phyloP scores from a whole-genome alignment of 2,113 vertebrate genomes.

The Globicephala melas region DNA sequence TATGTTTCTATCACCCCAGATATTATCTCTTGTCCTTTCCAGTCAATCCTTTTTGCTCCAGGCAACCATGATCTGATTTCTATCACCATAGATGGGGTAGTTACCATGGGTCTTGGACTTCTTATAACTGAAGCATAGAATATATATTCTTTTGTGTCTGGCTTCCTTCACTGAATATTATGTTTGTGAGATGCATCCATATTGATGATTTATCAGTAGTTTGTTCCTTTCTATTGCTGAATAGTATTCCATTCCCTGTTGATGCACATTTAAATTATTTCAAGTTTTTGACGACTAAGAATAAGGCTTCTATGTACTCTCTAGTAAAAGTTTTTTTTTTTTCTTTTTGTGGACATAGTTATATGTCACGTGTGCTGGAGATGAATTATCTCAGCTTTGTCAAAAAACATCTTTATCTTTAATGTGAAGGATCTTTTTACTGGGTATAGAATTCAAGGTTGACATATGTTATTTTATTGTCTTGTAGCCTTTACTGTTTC shows the following conservation, averaged over 20 bases:
- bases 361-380: not conserved
- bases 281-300: not conserved
- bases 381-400: not conserved
- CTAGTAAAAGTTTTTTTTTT: not conserved
- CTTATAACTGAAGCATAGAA: not conserved
- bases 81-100: not conserved
- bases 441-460: not conserved
- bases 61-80: not conserved
- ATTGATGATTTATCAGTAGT: not conserved
- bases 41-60: not conserved
- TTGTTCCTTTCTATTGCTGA: not conserved
- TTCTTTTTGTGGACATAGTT: not conserved
- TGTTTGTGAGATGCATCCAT: not conserved
- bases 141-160: not conserved
- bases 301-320: not conserved
- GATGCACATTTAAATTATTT: not conserved
- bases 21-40: not conserved
- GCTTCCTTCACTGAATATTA: not conserved
- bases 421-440: not conserved
- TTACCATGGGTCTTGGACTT: not conserved
- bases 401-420: not conserved
- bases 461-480: not conserved
- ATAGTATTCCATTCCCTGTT: not conserved
- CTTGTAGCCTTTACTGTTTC: not conserved
- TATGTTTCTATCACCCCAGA: not conserved